Percentiles rank a stretch among this genome's conserved stretches.
Conservation (phyloP, 1,140 invertebrate genomes). For the Pachypsylla venusta region DNA sequence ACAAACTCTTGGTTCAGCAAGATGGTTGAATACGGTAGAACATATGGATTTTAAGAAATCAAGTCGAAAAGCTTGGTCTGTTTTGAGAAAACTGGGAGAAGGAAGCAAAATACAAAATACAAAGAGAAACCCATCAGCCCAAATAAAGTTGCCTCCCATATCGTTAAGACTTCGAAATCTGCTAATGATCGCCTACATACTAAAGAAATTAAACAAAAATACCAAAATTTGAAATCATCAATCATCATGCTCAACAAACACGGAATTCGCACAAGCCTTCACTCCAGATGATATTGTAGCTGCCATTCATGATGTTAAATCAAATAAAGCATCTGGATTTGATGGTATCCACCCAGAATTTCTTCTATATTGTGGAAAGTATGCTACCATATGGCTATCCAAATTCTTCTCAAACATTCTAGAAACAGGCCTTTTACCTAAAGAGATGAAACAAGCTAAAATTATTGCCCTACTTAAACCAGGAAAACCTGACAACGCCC, state of each 20-base stretch:
- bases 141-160: neutral
- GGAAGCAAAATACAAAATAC: no score
- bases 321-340: constrained; percentile 16
- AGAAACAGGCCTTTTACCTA: constrained; percentile 9
- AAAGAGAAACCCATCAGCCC: neutral
- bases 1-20: no score
- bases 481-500: neutral
- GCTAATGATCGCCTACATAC: neutral
- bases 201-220: neutral
- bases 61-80: constrained; percentile 2
- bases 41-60: neutral
- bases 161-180: neutral
- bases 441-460: neutral
- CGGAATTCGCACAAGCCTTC: neutral
- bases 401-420: constrained; percentile 10
- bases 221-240: no score
- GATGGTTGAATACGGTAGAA: no score
- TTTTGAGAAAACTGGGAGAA: constrained; percentile 11
- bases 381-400: constrained; percentile 10
- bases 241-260: neutral
- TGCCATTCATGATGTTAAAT: constrained; percentile 9
- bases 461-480: constrained; percentile 8
- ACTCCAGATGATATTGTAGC: constrained; percentile 1
- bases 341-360: constrained; percentile 16
- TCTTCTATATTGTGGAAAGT: constrained; percentile 10